These are phyloP conservation scores for Chalcosyrphus nemorum DNA, from an alignment of 2,888 invertebrate species.

Conservation along the genomic window DNA sequence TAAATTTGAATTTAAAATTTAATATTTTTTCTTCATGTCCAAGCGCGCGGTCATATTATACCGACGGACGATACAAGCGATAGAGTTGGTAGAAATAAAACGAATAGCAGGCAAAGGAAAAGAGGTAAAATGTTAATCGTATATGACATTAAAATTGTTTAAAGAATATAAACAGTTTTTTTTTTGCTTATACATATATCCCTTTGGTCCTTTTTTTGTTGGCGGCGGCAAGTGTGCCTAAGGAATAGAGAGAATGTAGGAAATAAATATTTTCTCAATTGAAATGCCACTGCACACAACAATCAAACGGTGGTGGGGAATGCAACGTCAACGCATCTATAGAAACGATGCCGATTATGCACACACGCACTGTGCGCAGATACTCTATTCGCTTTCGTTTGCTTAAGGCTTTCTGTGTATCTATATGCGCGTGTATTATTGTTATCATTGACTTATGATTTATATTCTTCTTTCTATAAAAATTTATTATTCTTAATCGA, in stretches of 20 bases:
- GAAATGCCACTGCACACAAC: constrained; percentile 58
- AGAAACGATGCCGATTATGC: constrained; percentile 54
- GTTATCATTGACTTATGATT: constrained; percentile 50
- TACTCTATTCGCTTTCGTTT: constrained; percentile 29
- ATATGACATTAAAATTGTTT: constrained; percentile 69
- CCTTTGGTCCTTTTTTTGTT: background rate
- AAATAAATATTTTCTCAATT: constrained; percentile 66
- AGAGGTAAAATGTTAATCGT: constrained; percentile 67
- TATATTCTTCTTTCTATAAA: constrained; percentile 15
- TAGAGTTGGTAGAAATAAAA: constrained; percentile 16
- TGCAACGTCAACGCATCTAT: background rate
- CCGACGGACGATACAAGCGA: constrained; percentile 15
- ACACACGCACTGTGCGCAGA: constrained; percentile 41
- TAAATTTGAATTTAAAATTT: constrained; percentile 73
- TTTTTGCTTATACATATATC: background rate
- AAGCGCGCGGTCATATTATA: background rate
- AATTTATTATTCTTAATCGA: constrained; percentile 43
- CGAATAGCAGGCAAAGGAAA: constrained; percentile 28
- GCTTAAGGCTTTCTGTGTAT: background rate
- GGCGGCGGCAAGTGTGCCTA: background rate
- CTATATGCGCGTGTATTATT: background rate
- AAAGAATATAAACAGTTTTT: constrained; percentile 28
- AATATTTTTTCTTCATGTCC: constrained; percentile 56
- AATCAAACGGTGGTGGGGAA: constrained; percentile 25
- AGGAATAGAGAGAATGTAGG: constrained; percentile 13